A percentile compares a stretch with the other conserved stretches of the same genome.
Conservation (phyloP, 2,888 invertebrate species). For the Spilarctia lutea region DNA sequence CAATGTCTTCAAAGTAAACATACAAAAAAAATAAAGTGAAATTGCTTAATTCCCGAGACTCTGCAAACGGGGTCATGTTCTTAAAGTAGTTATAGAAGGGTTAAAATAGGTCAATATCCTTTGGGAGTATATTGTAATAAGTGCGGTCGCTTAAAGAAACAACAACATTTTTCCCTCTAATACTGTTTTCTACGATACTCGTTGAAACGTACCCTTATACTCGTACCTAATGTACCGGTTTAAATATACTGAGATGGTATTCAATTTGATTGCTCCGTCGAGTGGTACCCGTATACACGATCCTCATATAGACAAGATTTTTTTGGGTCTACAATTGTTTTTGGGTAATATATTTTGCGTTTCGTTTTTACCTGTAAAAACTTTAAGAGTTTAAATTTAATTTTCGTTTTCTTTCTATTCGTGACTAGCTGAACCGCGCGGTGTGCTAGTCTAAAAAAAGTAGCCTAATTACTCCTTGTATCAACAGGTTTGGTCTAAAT, state of each 20-base stretch:
- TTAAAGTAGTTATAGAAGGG: conserved; percentile 29
- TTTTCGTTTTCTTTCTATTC: too few species aligned
- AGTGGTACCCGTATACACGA: too few species aligned
- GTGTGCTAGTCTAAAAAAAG: too few species aligned
- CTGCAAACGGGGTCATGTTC: conserved; percentile 27
- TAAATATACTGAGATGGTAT: not conserved
- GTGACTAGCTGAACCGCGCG: too few species aligned
- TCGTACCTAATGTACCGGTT: conserved; percentile 5
- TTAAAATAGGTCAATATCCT: conserved; percentile 34
- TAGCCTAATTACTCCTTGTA: too few species aligned
- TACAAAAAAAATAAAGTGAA: conserved; percentile 17
- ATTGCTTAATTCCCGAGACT: conserved; percentile 26
- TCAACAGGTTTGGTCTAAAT: too few species aligned
- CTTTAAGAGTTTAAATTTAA: not conserved
- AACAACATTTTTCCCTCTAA: conserved; percentile 23
- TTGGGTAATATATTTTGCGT: not conserved
- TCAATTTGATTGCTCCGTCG: not conserved
- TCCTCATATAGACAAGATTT: not conserved
- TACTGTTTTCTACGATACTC: conserved; percentile 1
- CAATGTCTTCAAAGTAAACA: conserved; percentile 18
- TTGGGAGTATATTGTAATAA: conserved; percentile 15
- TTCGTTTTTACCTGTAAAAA: not conserved
- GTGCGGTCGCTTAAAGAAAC: conserved; percentile 23
- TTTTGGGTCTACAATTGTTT: not conserved
- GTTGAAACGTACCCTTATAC: not conserved